Evolutionary conservation across 2,888 invertebrate genomes (phyloP).

Genomic region (Acleris holmiana): DNA sequence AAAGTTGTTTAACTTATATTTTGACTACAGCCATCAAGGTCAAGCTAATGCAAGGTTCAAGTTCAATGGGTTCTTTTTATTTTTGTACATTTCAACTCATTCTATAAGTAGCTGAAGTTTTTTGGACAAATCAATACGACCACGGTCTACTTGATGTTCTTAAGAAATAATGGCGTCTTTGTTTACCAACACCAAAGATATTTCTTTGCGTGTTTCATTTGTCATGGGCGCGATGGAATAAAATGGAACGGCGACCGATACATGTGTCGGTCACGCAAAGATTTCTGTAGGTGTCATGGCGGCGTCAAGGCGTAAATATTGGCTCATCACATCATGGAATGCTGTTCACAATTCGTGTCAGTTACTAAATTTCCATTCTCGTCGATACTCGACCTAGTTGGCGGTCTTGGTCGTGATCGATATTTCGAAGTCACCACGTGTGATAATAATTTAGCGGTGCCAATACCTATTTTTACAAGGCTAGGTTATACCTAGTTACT

Average conservation of each 20-base stretch:
- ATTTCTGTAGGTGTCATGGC: neutral
- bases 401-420: conserved; percentile 27
- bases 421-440: conserved; percentile 11
- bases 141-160: no score
- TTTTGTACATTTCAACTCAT: no score
- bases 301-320: neutral
- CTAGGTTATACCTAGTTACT: no score
- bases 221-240: conserved; percentile 11
- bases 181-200: conserved; percentile 17
- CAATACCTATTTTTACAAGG: neutral
- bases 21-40: no score
- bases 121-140: no score
- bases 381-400: conserved; percentile 27
- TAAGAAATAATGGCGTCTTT: conserved; percentile 8
- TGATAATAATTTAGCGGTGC: neutral
- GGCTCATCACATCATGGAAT: conserved; percentile 29
- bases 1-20: no score
- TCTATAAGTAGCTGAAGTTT: no score
- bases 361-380: conserved; percentile 34
- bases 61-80: no score
- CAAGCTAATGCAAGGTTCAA: no score
- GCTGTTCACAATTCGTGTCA: conserved; percentile 32
- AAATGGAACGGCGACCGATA: conserved; percentile 5
- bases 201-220: conserved; percentile 13
- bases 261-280: conserved; percentile 22